A percentile compares a stretch with the other conserved stretches of the same genome.
phyloP scores from a whole-genome alignment of 2,113 vertebrate species.

The Zapornia atra region DNA sequence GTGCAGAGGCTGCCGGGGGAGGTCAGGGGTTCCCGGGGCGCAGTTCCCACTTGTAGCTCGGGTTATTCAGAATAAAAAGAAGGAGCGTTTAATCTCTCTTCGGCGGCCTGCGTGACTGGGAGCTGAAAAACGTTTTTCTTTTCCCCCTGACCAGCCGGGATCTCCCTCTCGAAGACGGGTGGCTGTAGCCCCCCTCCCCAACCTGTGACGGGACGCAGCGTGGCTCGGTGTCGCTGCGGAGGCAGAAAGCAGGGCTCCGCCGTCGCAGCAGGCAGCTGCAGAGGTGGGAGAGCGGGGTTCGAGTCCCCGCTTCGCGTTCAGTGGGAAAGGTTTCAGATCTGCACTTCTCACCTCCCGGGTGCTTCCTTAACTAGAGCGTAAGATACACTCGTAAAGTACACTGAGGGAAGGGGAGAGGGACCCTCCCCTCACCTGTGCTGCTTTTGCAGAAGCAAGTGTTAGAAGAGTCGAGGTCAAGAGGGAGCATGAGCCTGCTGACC shows the following conservation, averaged over 20 bases:
- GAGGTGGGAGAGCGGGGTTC: neutral
- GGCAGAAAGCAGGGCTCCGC: neutral
- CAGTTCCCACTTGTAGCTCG: fast-evolving
- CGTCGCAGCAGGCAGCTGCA: fast-evolving
- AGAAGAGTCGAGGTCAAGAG: too few relatives aligned
- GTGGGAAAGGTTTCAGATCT: neutral
- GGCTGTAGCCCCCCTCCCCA: neutral
- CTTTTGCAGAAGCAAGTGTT: neutral
- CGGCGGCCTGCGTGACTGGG: neutral
- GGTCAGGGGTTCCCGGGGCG: neutral
- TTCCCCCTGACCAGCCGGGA: neutral
- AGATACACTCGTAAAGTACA: fast-evolving
- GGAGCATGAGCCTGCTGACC: neutral
- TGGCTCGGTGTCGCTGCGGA: fast-evolving
- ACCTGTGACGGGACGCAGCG: fast-evolving
- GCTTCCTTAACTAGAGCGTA: fast-evolving
- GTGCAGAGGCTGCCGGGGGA: neutral
- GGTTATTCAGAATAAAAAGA: fast-evolving
- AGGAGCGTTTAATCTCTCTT: fast-evolving
- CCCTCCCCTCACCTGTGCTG: neutral
- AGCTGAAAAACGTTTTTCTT: too few relatives aligned
- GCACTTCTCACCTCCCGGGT: fast-evolving
- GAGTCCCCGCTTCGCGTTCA: too few relatives aligned
- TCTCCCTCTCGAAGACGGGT: neutral
- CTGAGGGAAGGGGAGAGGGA: fast-evolving